Conservation (phyloP, 2,113 vertebrate species). For the Pristiophorus japonicus region DNA sequence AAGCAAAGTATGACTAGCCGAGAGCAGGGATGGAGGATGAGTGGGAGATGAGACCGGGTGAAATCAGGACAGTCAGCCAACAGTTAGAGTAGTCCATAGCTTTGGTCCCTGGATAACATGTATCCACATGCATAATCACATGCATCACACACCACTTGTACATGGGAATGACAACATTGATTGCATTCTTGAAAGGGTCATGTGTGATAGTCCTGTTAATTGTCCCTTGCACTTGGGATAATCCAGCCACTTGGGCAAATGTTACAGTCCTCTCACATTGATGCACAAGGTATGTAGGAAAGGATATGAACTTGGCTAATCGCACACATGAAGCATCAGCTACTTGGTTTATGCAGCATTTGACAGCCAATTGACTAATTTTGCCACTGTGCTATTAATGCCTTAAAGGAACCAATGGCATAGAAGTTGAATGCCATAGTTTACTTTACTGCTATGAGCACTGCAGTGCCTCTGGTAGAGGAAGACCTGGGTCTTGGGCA, state of each 20-base stretch:
- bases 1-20: neutral
- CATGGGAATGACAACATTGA: neutral
- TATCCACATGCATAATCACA: neutral
- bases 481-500: neutral
- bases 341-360: neutral
- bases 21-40: neutral
- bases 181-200: neutral
- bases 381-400: neutral
- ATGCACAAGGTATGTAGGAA: no score
- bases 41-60: neutral
- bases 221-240: no score
- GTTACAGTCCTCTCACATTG: no score
- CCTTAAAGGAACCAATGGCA: neutral
- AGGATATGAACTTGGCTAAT: no score
- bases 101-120: neutral
- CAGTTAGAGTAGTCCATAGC: neutral
- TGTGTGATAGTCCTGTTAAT: neutral
- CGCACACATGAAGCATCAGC: neutral
- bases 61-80: neutral
- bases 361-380: neutral
- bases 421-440: neutral
- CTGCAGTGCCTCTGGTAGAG: neutral
- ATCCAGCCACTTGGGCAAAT: no score
- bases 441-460: neutral
- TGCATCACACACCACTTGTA: neutral